A percentile compares a stretch with the other conserved stretches of the same genome.
phyloP scores from a whole-genome alignment of 2,888 invertebrate species.

The Macrophya alboannulata region DNA sequence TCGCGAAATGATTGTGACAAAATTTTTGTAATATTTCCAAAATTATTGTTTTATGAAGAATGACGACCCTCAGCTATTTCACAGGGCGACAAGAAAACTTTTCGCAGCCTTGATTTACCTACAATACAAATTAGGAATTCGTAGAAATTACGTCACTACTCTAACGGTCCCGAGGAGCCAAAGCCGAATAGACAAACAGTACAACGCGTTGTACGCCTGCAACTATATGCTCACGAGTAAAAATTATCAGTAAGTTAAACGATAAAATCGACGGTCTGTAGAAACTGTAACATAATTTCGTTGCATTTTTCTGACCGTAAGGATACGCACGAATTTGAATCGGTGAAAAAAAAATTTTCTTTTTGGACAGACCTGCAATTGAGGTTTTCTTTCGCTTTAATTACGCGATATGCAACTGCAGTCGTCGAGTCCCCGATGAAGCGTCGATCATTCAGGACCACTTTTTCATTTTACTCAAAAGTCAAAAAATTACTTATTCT shows the following conservation, averaged over 20 bases:
- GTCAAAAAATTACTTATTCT: too few species aligned
- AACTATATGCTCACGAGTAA: not conserved
- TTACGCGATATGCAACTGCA: too few species aligned
- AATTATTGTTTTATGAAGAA: not conserved
- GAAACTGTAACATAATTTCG: not conserved
- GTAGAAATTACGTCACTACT: constrained; percentile 25
- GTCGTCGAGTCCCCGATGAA: too few species aligned
- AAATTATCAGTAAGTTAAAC: constrained; percentile 7
- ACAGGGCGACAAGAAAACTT: not conserved
- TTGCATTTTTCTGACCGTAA: not conserved
- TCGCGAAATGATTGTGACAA: not conserved
- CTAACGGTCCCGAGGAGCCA: constrained; percentile 20
- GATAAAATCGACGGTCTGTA: not conserved
- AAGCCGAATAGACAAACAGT: not conserved
- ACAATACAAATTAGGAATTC: constrained; percentile 1
- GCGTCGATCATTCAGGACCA: too few species aligned
- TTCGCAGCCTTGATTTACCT: constrained; percentile 2
- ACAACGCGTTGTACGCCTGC: not conserved
- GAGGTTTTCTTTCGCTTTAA: not conserved
- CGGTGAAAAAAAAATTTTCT: not conserved
- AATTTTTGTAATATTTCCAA: not conserved
- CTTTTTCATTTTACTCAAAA: too few species aligned
- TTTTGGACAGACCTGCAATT: not conserved
- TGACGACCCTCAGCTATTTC: not conserved
- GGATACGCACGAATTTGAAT: not conserved